Evolutionary conservation across 2,888 invertebrate genomes (phyloP).

Genomic region (Megamerina dolium): DNA sequence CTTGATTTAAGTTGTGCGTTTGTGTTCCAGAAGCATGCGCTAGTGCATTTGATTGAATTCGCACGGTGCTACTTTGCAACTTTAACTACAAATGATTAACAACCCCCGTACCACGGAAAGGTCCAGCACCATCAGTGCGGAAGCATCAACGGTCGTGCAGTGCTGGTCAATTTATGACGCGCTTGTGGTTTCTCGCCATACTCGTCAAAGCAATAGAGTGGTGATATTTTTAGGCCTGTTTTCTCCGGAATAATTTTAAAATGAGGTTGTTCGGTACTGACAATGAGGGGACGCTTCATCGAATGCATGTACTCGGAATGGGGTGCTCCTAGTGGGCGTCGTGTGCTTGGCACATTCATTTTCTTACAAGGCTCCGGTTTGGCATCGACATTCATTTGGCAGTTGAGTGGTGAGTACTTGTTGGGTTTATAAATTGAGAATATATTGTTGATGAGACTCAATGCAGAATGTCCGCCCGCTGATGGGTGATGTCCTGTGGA

Average conservation of each 20-base stretch:
- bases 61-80: too few species aligned
- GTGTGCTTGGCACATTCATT: conserved; percentile 49
- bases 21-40: too few species aligned
- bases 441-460: conserved; percentile 49
- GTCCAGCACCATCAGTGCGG: conserved; percentile 51
- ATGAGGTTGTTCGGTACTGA: conserved; percentile 51
- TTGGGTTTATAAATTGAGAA: conserved; percentile 50
- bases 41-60: too few species aligned
- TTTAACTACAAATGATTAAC: too few species aligned
- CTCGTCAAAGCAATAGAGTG: conserved; percentile 45
- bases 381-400: conserved; percentile 43
- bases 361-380: conserved; percentile 49
- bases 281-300: conserved; percentile 53
- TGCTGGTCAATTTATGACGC: conserved; percentile 47
- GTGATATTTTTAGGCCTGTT: conserved; percentile 55
- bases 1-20: too few species aligned
- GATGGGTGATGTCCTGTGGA: conserved; percentile 36
- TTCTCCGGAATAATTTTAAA: conserved; percentile 53
- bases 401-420: conserved; percentile 49
- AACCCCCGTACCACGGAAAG: conserved; percentile 49
- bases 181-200: conserved; percentile 37
- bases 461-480: conserved; percentile 43
- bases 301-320: conserved; percentile 47
- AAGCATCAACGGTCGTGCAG: conserved; percentile 48
- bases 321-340: conserved; percentile 42